phyloP scores from a whole-genome alignment of 2,113 vertebrate genomes.

The Megaceryle maxima region DNA sequence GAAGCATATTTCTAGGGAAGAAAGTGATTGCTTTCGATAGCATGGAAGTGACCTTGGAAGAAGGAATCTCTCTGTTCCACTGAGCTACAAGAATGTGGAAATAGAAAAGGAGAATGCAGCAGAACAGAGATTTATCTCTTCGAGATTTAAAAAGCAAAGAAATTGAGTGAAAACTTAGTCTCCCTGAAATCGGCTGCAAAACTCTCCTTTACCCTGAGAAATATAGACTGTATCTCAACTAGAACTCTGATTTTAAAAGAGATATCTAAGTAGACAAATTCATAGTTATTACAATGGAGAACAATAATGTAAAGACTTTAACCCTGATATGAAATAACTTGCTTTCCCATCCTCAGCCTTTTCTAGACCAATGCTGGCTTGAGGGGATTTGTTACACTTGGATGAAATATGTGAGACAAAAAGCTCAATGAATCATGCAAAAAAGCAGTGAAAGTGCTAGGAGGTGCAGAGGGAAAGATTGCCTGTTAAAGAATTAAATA shows the following conservation, averaged over 20 bases:
- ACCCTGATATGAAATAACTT: conserved; percentile 14
- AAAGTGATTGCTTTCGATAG: neutral
- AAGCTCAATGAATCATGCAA: conserved; percentile 35
- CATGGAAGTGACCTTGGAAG: neutral
- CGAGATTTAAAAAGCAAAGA: neutral
- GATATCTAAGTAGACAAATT: neutral
- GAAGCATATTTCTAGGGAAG: neutral
- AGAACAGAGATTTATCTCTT: neutral
- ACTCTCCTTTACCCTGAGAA: neutral
- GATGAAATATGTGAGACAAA: conserved; percentile 33
- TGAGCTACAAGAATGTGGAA: neutral
- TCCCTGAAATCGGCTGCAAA: neutral
- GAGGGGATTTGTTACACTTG: conserved; percentile 50
- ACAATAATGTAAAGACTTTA: neutral
- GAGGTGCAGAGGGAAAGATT: neutral
- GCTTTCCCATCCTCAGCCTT: conserved; percentile 7
- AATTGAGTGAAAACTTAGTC: neutral
- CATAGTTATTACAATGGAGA: neutral
- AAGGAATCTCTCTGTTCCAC: neutral
- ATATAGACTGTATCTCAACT: neutral
- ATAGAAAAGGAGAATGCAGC: neutral
- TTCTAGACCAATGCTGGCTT: conserved; percentile 38
- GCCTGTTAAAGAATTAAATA: neutral
- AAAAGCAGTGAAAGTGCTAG: conserved; percentile 14
- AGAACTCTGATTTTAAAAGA: neutral